Evolutionary conservation across 1,140 invertebrate genomes (phyloP).

Genomic region (Psix sp.): DNA sequence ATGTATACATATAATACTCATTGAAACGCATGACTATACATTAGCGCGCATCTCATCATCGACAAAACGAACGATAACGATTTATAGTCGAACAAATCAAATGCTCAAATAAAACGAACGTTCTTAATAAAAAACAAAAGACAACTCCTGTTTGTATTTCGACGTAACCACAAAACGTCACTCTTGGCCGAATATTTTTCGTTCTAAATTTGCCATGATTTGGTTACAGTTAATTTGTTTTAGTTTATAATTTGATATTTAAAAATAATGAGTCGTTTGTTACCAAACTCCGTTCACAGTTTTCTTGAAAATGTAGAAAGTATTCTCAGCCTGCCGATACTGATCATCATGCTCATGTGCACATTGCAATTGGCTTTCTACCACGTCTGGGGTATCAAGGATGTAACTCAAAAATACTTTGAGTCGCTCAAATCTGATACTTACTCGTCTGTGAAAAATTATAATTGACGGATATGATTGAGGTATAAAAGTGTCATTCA

Average conservation of each 20-base stretch:
- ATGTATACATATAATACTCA: no score
- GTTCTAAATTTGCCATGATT: conserved; percentile 12
- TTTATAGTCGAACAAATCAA: conserved; percentile 31
- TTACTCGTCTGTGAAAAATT: background rate
- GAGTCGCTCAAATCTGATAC: background rate
- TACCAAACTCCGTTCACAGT: conserved; percentile 17
- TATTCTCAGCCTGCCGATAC: conserved; percentile 39
- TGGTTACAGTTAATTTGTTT: background rate
- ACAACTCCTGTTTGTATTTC: no score
- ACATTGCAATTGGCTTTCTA: conserved; percentile 48
- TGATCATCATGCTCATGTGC: conserved; percentile 45
- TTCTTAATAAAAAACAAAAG: conserved; percentile 1
- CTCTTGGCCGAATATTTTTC: no score
- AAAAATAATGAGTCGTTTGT: conserved; percentile 36
- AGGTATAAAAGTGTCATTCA: no score
- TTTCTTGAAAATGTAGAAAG: conserved; percentile 46
- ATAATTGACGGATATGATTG: background rate
- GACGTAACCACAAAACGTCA: no score
- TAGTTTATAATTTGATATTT: background rate
- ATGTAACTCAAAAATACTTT: conserved; percentile 27
- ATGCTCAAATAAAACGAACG: conserved; percentile 26
- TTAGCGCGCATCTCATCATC: no score
- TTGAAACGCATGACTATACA: no score
- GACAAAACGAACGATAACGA: no score
- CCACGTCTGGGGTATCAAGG: conserved; percentile 42